A percentile compares a stretch with the other conserved stretches of the same genome.
These are phyloP conservation scores for Donacobius atricapilla DNA, from an alignment of 2,113 vertebrate species.

Conservation along the genomic window DNA sequence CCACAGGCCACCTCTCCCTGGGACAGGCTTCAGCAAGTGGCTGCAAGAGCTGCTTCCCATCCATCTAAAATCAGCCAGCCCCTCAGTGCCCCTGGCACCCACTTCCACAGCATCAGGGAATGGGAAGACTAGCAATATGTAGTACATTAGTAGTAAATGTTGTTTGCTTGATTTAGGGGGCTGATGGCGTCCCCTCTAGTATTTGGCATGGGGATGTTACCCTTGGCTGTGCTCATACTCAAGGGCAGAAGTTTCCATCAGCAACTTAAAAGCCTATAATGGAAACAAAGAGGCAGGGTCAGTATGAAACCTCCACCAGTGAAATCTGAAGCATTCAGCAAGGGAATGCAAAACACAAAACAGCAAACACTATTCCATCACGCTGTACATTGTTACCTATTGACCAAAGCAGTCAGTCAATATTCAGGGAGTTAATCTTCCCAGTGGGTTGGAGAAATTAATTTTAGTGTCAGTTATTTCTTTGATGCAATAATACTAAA, in stretches of 20 bases:
- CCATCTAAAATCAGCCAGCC: background rate
- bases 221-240: background rate
- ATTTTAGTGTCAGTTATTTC: background rate
- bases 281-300: background rate
- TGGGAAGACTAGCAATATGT: background rate
- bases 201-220: constrained; percentile 38
- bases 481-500: background rate
- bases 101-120: background rate
- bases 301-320: background rate
- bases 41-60: background rate
- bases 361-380: background rate
- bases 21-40: background rate
- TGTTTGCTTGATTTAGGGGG: background rate
- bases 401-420: background rate
- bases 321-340: background rate
- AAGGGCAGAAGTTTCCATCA: constrained; percentile 33
- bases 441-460: background rate
- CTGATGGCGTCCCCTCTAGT: background rate
- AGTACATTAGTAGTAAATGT: background rate
- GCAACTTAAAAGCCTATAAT: background rate
- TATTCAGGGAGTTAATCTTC: background rate
- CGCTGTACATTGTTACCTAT: background rate
- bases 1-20: background rate
- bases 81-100: background rate
- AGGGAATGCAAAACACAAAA: background rate